A percentile compares a stretch with the other conserved stretches of the same genome.
phyloP scores from a whole-genome alignment of 2,113 vertebrate species.

The Planiliza haematocheilus region DNA sequence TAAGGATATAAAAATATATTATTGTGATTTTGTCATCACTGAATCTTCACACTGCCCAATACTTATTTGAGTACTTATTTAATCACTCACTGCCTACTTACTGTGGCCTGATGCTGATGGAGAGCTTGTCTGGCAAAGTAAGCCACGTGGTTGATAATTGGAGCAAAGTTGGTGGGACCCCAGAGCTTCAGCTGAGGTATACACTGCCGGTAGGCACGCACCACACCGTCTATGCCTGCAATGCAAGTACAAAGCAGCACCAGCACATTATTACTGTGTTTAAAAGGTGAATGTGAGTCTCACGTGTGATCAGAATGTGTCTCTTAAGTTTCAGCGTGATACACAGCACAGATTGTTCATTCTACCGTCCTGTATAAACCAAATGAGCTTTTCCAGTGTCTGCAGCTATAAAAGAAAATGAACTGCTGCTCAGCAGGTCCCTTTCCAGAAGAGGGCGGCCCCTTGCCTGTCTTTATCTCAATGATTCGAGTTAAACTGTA shows the following conservation, averaged over 20 bases:
- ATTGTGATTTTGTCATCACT: too few species aligned
- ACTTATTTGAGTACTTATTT: background rate
- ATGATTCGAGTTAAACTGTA: too few species aligned
- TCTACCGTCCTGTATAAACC: too few species aligned
- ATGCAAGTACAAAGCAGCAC: background rate
- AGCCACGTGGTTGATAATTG: slow-evolving; percentile 95
- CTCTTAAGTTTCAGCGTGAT: too few species aligned
- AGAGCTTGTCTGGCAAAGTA: slow-evolving; percentile 88
- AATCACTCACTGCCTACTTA: slow-evolving; percentile 76
- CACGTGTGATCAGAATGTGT: too few species aligned
- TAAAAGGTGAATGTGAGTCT: background rate
- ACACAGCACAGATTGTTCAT: too few species aligned
- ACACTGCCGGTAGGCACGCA: slow-evolving; percentile 91
- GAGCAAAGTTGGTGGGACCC: slow-evolving; percentile 97
- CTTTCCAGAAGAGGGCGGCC: too few species aligned
- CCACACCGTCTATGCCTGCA: slow-evolving; percentile 85
- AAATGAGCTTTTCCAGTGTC: too few species aligned
- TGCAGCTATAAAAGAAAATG: too few species aligned
- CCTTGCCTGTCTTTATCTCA: too few species aligned
- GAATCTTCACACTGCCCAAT: too few species aligned
- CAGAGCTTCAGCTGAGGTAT: slow-evolving; percentile 95
- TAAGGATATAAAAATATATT: background rate
- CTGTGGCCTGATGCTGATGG: slow-evolving; percentile 90
- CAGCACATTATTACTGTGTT: background rate
- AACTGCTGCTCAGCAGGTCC: too few species aligned